Base-by-base conservation (phyloP, 2,888 invertebrate species). In the Yponomeuta evonymella region DNA sequence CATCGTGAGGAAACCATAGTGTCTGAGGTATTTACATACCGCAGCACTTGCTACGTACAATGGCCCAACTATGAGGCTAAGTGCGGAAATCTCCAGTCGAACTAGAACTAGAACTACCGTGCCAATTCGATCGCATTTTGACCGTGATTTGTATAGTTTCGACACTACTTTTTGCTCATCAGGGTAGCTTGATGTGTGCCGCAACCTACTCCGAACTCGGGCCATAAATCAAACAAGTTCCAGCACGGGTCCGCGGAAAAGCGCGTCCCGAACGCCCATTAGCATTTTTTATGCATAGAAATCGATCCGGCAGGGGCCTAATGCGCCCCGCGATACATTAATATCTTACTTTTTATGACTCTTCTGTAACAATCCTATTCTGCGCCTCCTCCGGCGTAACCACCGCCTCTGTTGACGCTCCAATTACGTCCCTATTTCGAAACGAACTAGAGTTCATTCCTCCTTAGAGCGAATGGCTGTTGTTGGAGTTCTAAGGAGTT, bases 261-360 rank as follows among this genome's bases (percentile, higher is more conserved):
- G 81, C 83, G 84, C 51, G 51, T 85, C 89, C 78, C 80, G 78
- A 79, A 86, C 76, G 43, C 84, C 91, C 91, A 92, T 92, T 91
- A 91, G 85, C 91, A 91, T 92, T 91, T 90, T 91, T 92, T 92
- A 92, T 92, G 91, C 90, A 92, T 90, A 91, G 86, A 83, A 91
- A 92, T 92, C 92, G 92, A 92, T 91, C 92, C 90, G 75, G 76
- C 81, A 81, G 85, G 87, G 84, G 87, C 86, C 89, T 91, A 91
- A 92, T 90, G 92, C 91, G 90, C 91, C 91, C 91, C 91, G 86
- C 89, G 91, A 92, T 92, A 92, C 92, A 92, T 92, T 92, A 91
- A 92, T 92, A 92, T 91, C 91, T 91, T 89, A 91, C 90, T 92
- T 92, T 92, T 92, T 92, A 92, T 90, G 91, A 91, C 89, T 92